phyloP scores from a whole-genome alignment of 2,888 invertebrate species.

The Pseudococcus jackbeardsleyi region DNA sequence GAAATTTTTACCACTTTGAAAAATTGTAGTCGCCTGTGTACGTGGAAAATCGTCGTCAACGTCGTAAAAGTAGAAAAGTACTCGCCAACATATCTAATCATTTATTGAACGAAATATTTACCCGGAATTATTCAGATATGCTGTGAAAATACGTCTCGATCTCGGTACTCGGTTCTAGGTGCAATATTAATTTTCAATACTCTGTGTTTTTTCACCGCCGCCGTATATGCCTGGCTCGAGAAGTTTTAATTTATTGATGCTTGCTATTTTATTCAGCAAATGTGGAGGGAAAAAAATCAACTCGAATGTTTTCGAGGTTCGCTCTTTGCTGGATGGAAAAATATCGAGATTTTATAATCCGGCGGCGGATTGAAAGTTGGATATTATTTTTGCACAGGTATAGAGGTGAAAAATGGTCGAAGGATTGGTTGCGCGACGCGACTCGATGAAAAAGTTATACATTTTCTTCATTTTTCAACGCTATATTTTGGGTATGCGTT shows the following conservation, averaged over 20 bases:
- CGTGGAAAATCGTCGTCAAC: too few relatives aligned
- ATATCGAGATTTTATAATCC: not conserved
- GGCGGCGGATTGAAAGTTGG: not conserved
- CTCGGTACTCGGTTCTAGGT: not conserved
- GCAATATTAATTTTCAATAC: slow-evolving; percentile 7
- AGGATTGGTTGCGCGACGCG: not conserved
- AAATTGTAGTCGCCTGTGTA: not conserved
- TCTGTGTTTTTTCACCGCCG: not conserved
- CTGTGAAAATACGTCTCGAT: too few relatives aligned
- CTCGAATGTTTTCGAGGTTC: not conserved
- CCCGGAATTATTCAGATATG: too few relatives aligned
- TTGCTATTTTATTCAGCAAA: not conserved
- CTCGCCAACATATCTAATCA: too few relatives aligned
- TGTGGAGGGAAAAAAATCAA: not conserved
- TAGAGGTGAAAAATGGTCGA: slow-evolving; percentile 15
- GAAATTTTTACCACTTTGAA: not conserved
- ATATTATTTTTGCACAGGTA: not conserved
- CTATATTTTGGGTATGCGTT: slow-evolving; percentile 10
- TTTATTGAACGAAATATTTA: too few relatives aligned
- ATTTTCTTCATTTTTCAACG: slow-evolving; percentile 28
- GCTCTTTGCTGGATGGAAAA: not conserved
- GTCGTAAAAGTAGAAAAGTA: too few relatives aligned
- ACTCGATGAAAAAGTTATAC: slow-evolving; percentile 7
- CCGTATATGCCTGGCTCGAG: not conserved
- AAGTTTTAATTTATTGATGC: not conserved